Conservation (phyloP, 2,113 vertebrate genomes). For the Stegastes partitus region DNA sequence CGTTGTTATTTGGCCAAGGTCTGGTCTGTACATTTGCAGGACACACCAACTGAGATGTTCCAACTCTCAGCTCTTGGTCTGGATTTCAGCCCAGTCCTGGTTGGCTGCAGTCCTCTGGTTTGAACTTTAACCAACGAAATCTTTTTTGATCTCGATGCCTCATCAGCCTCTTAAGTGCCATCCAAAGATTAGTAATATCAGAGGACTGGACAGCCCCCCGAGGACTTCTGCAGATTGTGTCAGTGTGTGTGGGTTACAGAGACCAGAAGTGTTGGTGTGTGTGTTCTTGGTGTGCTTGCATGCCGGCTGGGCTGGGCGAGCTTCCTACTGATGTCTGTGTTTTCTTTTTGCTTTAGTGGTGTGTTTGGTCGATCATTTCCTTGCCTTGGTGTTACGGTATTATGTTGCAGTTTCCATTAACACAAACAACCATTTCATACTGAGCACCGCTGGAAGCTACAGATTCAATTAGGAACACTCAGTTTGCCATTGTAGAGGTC, state of each 20-base stretch:
- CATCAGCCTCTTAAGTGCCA: slow-evolving; percentile 19
- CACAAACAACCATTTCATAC: not conserved
- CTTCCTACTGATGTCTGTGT: slow-evolving; percentile 45
- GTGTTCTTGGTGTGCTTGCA: slow-evolving; percentile 71
- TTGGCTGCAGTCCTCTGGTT: slow-evolving; percentile 61
- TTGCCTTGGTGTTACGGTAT: slow-evolving; percentile 34
- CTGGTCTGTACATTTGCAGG: slow-evolving; percentile 53
- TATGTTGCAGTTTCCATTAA: slow-evolving; percentile 14
- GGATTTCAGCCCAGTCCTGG: slow-evolving; percentile 53
- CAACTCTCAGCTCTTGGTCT: slow-evolving; percentile 52
- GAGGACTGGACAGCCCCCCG: slow-evolving; percentile 67
- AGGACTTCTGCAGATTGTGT: slow-evolving; percentile 61
- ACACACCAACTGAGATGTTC: slow-evolving; percentile 54
- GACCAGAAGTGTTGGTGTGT: slow-evolving; percentile 24
- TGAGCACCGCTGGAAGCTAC: slow-evolving; percentile 35
- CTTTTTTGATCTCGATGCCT: slow-evolving; percentile 21
- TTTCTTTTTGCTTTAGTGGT: slow-evolving; percentile 49
- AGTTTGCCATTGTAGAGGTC: slow-evolving; percentile 42
- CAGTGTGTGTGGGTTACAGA: slow-evolving; percentile 43
- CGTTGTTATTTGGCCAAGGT: slow-evolving; percentile 58
- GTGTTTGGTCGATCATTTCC: slow-evolving; percentile 49
- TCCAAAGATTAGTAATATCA: slow-evolving; percentile 37
- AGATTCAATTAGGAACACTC: slow-evolving; percentile 1
- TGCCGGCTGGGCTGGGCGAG: slow-evolving; percentile 57
- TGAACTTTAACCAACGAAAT: slow-evolving; percentile 34